Percentiles rank a stretch among this genome's conserved stretches.
Evolutionary conservation across 64 coral and sea anemone genomes (phyloP).

Genomic region (Stichodactyla helianthus): DNA sequence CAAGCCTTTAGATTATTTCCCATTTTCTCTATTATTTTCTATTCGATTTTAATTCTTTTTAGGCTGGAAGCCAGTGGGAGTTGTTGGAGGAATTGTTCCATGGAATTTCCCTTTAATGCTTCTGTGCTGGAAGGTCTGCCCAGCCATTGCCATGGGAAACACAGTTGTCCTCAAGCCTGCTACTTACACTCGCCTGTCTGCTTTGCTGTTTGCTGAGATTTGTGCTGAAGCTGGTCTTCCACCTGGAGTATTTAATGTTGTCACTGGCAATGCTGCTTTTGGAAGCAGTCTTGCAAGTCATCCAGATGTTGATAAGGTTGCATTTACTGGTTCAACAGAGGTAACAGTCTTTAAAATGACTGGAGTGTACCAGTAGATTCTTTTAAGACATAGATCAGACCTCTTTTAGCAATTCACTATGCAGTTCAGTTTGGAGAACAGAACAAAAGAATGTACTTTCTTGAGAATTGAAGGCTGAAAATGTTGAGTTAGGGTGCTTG

Average conservation of each 20-base stretch:
- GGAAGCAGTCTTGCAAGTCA: constrained; percentile 78
- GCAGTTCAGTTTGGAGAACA: too few relatives aligned
- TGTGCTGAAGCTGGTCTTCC: constrained; percentile 97
- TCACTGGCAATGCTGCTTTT: constrained; percentile 94
- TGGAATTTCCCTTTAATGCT: constrained; percentile 99
- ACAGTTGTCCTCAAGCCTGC: constrained; percentile 95
- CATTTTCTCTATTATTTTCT: not conserved
- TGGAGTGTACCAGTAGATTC: not conserved
- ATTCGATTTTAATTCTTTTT: not conserved
- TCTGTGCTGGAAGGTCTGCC: constrained; percentile 97
- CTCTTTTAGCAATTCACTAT: too few relatives aligned
- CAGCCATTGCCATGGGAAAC: constrained; percentile 93
- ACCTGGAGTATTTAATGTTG: constrained; percentile 95
- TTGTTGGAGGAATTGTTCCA: constrained; percentile 93
- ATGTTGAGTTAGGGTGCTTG: too few relatives aligned
- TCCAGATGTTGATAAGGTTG: constrained; percentile 91
- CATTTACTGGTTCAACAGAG: constrained; percentile 98
- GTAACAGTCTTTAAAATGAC: constrained; percentile 5
- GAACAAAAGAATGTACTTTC: too few relatives aligned
- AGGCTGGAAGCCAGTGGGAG: constrained; percentile 96
- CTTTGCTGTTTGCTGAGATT: constrained; percentile 95
- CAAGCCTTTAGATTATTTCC: not conserved
- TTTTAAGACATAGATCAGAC: too few relatives aligned
- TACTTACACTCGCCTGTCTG: constrained; percentile 89
- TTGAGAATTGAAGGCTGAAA: too few relatives aligned